Conservation (phyloP, 2,888 invertebrate species). For the Serrognathus titanus region DNA sequence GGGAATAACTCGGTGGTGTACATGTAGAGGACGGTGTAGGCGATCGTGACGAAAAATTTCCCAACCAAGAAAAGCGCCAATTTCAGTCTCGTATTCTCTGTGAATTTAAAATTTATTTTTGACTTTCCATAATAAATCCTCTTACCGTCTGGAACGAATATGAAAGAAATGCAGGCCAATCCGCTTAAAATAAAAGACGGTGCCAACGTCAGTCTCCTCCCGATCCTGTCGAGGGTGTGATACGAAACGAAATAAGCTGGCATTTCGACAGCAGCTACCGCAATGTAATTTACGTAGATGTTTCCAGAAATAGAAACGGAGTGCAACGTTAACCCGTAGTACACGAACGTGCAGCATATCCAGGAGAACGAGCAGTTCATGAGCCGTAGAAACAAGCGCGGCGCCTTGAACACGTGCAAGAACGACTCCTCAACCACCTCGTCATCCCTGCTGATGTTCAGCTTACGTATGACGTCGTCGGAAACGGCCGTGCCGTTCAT, state of each 20-base stretch:
- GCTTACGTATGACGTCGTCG: constrained; percentile 7
- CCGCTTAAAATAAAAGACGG: constrained; percentile 60
- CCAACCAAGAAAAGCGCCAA: constrained; percentile 54
- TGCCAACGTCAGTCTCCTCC: constrained; percentile 61
- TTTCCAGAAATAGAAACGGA: constrained; percentile 70
- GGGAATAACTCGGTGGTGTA: constrained; percentile 72
- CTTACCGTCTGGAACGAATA: constrained; percentile 50
- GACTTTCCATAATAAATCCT: not conserved
- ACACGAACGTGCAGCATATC: constrained; percentile 72
- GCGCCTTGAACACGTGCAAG: constrained; percentile 52
- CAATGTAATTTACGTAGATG: constrained; percentile 70
- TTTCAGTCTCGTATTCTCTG: constrained; percentile 6
- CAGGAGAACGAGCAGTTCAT: constrained; percentile 68
- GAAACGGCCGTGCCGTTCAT: constrained; percentile 51
- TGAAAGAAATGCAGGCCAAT: constrained; percentile 54
- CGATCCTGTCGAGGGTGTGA: constrained; percentile 59
- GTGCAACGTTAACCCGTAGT: constrained; percentile 74
- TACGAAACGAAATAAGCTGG: constrained; percentile 66
- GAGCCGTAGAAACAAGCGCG: constrained; percentile 54
- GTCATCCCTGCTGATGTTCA: constrained; percentile 15
- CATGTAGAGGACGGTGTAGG: constrained; percentile 65
- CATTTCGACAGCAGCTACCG: constrained; percentile 63
- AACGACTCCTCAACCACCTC: constrained; percentile 25
- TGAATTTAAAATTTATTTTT: constrained; percentile 1
- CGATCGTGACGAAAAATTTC: constrained; percentile 63